Evolutionary conservation across 2,888 invertebrate species (phyloP).

Genomic region (Eucera pruinosa): DNA sequence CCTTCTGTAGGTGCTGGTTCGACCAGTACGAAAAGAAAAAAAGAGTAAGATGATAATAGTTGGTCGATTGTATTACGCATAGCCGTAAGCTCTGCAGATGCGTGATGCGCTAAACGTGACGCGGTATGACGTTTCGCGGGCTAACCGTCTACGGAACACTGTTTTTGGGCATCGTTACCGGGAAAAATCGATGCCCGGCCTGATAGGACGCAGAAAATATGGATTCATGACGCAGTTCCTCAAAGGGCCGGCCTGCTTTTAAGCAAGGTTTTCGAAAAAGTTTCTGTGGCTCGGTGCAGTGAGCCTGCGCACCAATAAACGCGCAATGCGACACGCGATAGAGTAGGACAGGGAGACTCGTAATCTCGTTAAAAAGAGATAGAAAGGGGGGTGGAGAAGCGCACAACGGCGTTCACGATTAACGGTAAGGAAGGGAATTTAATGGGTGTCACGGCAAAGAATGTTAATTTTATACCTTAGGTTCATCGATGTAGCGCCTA

Average conservation of each 20-base stretch:
- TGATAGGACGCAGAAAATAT: conserved; percentile 53
- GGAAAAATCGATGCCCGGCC: conserved; percentile 51
- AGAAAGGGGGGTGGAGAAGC: conserved; percentile 46
- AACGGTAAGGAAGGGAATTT: conserved; percentile 57
- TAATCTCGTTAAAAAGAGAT: conserved; percentile 77
- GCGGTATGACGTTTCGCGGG: conserved; percentile 52
- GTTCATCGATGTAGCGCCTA: conserved; percentile 29
- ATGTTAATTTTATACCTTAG: conserved; percentile 67
- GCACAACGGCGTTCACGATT: conserved; percentile 56
- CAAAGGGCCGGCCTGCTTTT: conserved; percentile 44
- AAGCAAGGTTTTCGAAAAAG: conserved; percentile 58
- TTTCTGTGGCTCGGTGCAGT: conserved; percentile 42
- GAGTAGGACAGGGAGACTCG: conserved; percentile 73
- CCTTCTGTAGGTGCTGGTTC: conserved; percentile 28
- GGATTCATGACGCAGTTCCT: conserved; percentile 57
- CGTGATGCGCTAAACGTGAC: conserved; percentile 78
- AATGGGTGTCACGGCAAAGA: conserved; percentile 62
- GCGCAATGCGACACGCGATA: conserved; percentile 83
- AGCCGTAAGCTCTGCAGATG: conserved; percentile 71
- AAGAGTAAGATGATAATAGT: conserved; percentile 64
- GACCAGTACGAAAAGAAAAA: conserved; percentile 35
- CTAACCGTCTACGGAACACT: conserved; percentile 22
- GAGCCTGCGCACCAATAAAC: conserved; percentile 80
- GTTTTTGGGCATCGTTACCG: conserved; percentile 45
- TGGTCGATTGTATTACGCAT: conserved; percentile 78